phyloP scores from a whole-genome alignment of 2,113 vertebrate genomes.

The Trichomycterus rosablanca region DNA sequence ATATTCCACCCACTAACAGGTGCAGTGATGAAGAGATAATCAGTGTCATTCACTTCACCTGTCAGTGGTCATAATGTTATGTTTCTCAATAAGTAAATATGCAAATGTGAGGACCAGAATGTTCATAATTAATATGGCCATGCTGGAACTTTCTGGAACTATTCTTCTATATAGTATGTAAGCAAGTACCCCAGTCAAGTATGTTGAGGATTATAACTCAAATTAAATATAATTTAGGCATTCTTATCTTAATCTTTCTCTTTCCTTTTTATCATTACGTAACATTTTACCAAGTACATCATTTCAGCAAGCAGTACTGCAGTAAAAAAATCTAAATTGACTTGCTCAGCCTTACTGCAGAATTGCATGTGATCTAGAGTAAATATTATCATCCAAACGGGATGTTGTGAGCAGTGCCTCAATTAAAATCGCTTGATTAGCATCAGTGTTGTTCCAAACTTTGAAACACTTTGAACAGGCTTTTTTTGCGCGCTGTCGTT shows the following conservation, averaged over 20 bases:
- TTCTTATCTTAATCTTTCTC: slow-evolving; percentile 13
- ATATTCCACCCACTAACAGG: too few species aligned
- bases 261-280: slow-evolving; percentile 23
- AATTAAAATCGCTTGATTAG: slow-evolving; percentile 54
- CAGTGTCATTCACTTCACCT: too few species aligned
- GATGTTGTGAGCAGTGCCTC: slow-evolving; percentile 56
- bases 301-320: slow-evolving; percentile 20
- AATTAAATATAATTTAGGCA: slow-evolving; percentile 5
- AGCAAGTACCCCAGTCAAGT: too few species aligned
- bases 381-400: slow-evolving; percentile 51
- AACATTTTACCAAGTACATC: slow-evolving; percentile 33
- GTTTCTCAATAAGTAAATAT: neutral
- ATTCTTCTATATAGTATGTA: too few species aligned
- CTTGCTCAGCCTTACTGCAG: slow-evolving; percentile 45
- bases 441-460: slow-evolving; percentile 59
- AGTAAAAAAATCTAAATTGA: slow-evolving; percentile 27
- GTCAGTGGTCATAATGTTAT: too few species aligned
- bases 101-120: neutral
- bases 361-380: slow-evolving; percentile 56
- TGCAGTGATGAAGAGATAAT: too few species aligned
- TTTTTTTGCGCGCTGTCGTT: slow-evolving; percentile 45
- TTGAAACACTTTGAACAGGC: slow-evolving; percentile 48
- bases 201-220: neutral
- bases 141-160: too few species aligned
- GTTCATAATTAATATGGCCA: too few species aligned